phyloP scores from a whole-genome alignment of 1,140 invertebrate species.

The Penaeus vannamei region DNA sequence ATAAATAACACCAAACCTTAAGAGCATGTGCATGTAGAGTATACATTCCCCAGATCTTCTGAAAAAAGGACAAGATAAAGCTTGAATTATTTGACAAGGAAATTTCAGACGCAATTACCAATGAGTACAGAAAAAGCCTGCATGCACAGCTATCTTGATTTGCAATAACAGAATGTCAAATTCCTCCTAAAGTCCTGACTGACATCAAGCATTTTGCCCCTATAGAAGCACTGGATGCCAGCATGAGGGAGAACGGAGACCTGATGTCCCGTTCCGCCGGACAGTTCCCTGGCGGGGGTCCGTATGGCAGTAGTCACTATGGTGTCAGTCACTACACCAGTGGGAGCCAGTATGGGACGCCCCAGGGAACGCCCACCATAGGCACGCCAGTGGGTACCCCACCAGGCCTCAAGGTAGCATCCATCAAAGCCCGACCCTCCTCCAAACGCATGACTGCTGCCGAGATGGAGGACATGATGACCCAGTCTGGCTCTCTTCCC shows the following conservation, averaged over 20 bases:
- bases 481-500: constrained; percentile 68
- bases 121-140: no score
- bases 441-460: constrained; percentile 72
- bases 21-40: no score
- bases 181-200: constrained; percentile 34
- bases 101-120: no score
- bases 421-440: constrained; percentile 73
- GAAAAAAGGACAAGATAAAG: no score
- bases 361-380: constrained; percentile 45
- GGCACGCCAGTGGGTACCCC: constrained; percentile 59
- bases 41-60: no score
- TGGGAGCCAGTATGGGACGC: constrained; percentile 50
- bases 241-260: constrained; percentile 64
- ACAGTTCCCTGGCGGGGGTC: constrained; percentile 27
- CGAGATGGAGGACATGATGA: constrained; percentile 71
- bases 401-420: constrained; percentile 71
- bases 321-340: constrained; percentile 51
- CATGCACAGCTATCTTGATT: no score
- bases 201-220: constrained; percentile 56
- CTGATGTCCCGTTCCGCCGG: constrained; percentile 60
- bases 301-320: neutral
- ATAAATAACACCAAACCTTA: no score
- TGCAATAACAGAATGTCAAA: no score
- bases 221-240: constrained; percentile 68
- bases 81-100: no score